Conservation (phyloP, 2,113 vertebrate genomes). For the Urocolius indicus region DNA sequence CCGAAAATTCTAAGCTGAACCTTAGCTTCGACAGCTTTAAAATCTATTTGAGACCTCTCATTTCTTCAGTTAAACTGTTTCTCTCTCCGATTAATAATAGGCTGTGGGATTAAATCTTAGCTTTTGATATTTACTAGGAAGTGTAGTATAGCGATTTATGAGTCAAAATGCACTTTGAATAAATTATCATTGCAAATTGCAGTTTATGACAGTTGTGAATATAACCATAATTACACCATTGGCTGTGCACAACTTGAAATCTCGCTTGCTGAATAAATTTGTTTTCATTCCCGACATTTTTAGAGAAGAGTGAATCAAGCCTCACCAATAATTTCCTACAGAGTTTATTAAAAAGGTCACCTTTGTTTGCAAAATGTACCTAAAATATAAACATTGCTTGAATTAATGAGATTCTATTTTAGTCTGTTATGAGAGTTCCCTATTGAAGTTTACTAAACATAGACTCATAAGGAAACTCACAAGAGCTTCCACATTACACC, state of each 20-base stretch:
- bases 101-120: slow-evolving; percentile 4
- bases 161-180: slow-evolving; percentile 30
- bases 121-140: slow-evolving; percentile 22
- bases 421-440: slow-evolving; percentile 7
- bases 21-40: not conserved
- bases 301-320: slow-evolving; percentile 8
- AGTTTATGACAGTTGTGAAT: slow-evolving; percentile 29
- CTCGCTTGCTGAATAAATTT: slow-evolving; percentile 49
- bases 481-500: not conserved
- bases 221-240: slow-evolving; percentile 22
- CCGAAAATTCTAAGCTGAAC: not conserved
- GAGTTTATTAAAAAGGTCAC: slow-evolving; percentile 38
- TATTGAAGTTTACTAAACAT: not conserved
- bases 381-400: slow-evolving; percentile 40
- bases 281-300: slow-evolving; percentile 43
- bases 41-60: not conserved
- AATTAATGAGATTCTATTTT: slow-evolving; percentile 30
- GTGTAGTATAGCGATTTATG: not conserved
- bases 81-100: slow-evolving; percentile 11
- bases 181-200: slow-evolving; percentile 54
- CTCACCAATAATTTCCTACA: not conserved
- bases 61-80: slow-evolving; percentile 9
- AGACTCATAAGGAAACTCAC: not conserved
- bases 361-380: slow-evolving; percentile 26
- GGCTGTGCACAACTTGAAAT: slow-evolving; percentile 20